Base-by-base conservation (phyloP, 2,113 vertebrate genomes). In the Mohoua ochrocephala region DNA sequence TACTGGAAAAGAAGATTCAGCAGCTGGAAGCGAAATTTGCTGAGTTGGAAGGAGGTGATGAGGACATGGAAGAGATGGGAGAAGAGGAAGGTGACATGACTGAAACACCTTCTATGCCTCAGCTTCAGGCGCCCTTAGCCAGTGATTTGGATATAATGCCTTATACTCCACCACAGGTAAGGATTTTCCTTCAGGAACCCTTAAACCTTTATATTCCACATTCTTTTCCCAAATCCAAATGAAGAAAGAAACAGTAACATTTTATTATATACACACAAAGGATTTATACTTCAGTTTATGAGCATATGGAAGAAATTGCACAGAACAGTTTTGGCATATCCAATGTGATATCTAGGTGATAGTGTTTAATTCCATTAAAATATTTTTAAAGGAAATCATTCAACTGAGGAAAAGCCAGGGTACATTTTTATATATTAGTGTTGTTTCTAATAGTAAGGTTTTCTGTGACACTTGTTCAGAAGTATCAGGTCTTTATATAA, bases 11-110 rank as follows among this genome's bases (percentile, higher is more conserved):
- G 97, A 99, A 99, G 97, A 99, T 99, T 78, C 99, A 99, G 79
- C 98, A 99, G 94, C 97, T 99, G 87, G 99, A 99, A 98, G 99
- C 99, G 35, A 99, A 99, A 97, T 99, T 99, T 98, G 99, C 99
- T 1, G 99, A 99, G 89, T 98, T 99, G 98, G 99, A 98, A 97
- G 98, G 98, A 90, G 98, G 99, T 1, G 99, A 99, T 81, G 99
- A 99, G 90, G 99, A 99, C 75, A 98, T 99, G 63, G 99, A 99
- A 91, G 99, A 99, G 63, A 98, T 99, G 95, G 99, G 99, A 84
- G 99, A 99, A 84, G 99, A 99, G 77, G 99, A 99, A 78, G 98
- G 98, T 64, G 99, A 99, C 35, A 98, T 98, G 84, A 97, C 97
- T 67, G 99, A 99, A 86, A 98, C 98, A 80, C 98, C 98, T 49